Evolutionary conservation across 2,797 vertebrate genomes (phyloP), one percentile per base, ranked within the genome.

Genomic region (Neoniphon sammara): DNA sequence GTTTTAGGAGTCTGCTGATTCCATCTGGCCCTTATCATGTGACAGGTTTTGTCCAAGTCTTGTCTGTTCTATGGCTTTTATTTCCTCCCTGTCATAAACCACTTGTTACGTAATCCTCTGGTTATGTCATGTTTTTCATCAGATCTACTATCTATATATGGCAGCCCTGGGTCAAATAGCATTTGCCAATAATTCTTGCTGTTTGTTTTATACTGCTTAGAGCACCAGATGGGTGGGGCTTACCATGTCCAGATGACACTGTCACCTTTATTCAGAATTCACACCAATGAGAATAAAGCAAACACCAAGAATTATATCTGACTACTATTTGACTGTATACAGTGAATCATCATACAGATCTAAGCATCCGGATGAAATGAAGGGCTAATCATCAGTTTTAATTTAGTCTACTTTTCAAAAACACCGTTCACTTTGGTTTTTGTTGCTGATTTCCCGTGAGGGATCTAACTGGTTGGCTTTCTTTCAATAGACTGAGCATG

Each of bases 311-410:
- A 86, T 72, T 82, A 73, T 49, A 66, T 70, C 71, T 75, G 78
- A 60, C 78, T 78, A 74, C 78, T 78, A 74, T 88, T 89, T 87
- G 82, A 84, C 86, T 77, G 71, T 62, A 65, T 75, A 63, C 73
- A 74, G 73, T 70, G 56, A 66, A 21, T 85, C 47, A 20, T 81
- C 75, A 66, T 66, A 55, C 79, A 79, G 75, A 76, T 66, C 49
- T 74, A 54, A 82, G 75, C 90, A 90, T 92, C 89, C 90, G 88
- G 80, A 91, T 91, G 89, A 88, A 93, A 91, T 92, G 91, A 92
- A 91, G 92, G 91, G 91, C 91, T 92, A 60, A 66, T 77, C 68
- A 82, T 27, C 77, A 62, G 46, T 36, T 53, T 39, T 34, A n/a
- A 31, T n/a, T 14, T 21, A 25, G 39, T 63, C 66, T 70, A 55